These are phyloP conservation scores for Nyctibius bracteatus DNA, from an alignment of 2,113 vertebrate genomes.

Conservation along the genomic window DNA sequence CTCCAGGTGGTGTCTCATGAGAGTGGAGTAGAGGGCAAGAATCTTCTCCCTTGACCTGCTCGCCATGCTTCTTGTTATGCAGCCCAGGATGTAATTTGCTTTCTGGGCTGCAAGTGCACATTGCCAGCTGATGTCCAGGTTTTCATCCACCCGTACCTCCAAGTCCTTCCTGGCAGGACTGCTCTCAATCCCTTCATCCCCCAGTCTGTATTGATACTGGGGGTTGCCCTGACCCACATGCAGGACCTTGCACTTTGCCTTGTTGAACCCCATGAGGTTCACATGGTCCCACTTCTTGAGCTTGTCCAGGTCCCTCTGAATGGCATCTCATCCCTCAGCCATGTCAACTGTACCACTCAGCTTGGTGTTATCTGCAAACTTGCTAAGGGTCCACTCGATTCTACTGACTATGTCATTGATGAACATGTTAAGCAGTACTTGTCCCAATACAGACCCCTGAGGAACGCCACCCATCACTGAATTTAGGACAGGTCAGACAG, in stretches of 20 bases:
- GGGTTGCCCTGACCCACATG: too few species aligned
- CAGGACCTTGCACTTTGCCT: too few species aligned
- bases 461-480: neutral
- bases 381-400: neutral
- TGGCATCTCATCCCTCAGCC: neutral
- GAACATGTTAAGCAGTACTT: neutral
- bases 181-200: too few species aligned
- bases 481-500: neutral
- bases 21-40: neutral
- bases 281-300: too few species aligned
- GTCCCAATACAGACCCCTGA: rapidly evolving
- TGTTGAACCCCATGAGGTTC: too few species aligned
- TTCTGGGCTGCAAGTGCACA: neutral
- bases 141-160: too few species aligned
- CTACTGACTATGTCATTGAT: too few species aligned
- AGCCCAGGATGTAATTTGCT: neutral
- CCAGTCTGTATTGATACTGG: too few species aligned
- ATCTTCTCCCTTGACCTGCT: neutral
- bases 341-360: neutral
- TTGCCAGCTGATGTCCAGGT: too few species aligned
- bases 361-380: neutral
- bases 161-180: too few species aligned
- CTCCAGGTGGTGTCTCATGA: too few species aligned
- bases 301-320: too few species aligned
- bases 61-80: neutral